Evolutionary conservation across 35 echinoderm and acorn worm genomes (phyloP).

Genomic region (Stichopus chloronotus): DNA sequence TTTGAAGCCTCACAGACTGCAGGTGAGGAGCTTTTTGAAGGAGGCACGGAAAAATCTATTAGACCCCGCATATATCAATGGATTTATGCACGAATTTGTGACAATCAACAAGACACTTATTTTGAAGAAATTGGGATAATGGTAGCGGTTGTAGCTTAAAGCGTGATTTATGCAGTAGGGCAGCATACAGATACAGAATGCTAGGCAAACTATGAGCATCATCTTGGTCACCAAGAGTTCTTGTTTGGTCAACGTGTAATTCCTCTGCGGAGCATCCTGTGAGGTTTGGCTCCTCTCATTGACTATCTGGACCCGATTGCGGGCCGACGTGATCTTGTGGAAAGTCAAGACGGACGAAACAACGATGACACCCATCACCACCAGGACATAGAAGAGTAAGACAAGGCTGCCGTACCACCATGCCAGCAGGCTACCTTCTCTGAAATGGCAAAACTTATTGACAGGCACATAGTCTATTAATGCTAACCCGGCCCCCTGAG

Average conservation of each 20-base stretch:
- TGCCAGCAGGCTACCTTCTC: neutral
- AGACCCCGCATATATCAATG: constrained; percentile 50
- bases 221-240: constrained; percentile 46
- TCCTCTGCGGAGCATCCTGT: constrained; percentile 3
- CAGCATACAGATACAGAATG: constrained; percentile 34
- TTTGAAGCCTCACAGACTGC: neutral
- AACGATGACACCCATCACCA: constrained; percentile 25
- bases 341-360: constrained; percentile 40
- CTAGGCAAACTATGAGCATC: constrained; percentile 43
- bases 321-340: constrained; percentile 6
- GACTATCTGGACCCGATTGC: neutral
- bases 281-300: constrained; percentile 40
- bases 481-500: neutral
- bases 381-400: neutral
- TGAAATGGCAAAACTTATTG: constrained; percentile 48
- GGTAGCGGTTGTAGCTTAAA: constrained; percentile 34
- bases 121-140: neutral
- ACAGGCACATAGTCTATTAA: constrained; percentile 5
- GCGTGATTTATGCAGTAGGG: constrained; percentile 55
- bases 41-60: constrained; percentile 51
- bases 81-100: constrained; percentile 57
- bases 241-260: constrained; percentile 14
- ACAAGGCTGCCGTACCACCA: constrained; percentile 47
- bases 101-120: constrained; percentile 8
- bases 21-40: constrained; percentile 52